phyloP scores from a whole-genome alignment of 2,888 invertebrate species.

The Hyles lineata region DNA sequence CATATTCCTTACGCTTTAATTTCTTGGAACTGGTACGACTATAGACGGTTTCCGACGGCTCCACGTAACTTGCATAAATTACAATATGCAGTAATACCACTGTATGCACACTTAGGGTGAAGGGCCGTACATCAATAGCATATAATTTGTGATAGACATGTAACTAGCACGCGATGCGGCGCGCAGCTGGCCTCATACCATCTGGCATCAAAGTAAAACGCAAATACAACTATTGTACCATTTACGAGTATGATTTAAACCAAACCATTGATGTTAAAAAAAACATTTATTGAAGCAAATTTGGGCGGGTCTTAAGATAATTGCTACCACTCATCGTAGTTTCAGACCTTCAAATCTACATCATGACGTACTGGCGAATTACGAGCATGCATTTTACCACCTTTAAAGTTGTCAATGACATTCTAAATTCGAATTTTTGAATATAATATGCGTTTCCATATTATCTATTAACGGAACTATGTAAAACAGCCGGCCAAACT shows the following conservation, averaged over 20 bases:
- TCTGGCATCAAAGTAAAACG: constrained; percentile 18
- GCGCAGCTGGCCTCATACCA: constrained; percentile 12
- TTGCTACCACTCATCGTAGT: too few species aligned
- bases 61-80: constrained; percentile 18
- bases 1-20: not conserved
- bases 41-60: constrained; percentile 11
- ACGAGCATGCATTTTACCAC: too few species aligned
- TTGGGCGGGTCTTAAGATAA: too few species aligned
- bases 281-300: not conserved
- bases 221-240: not conserved
- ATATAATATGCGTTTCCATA: not conserved
- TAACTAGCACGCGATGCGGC: constrained; percentile 24
- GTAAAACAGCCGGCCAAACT: constrained; percentile 8
- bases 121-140: constrained; percentile 26
- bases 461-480: constrained; percentile 1
- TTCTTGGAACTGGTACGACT: not conserved
- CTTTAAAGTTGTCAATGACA: too few species aligned
- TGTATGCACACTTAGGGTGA: constrained; percentile 21
- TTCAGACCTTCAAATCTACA: too few species aligned
- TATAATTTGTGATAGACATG: constrained; percentile 27
- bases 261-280: not conserved
- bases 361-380: too few species aligned
- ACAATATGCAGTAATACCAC: constrained; percentile 16
- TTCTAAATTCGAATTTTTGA: not conserved
- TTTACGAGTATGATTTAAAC: not conserved